Evolutionary conservation across 2,113 vertebrate genomes (phyloP), one percentile per base, ranked within the genome.

Genomic region (Chaenocephalus aceratus): DNA sequence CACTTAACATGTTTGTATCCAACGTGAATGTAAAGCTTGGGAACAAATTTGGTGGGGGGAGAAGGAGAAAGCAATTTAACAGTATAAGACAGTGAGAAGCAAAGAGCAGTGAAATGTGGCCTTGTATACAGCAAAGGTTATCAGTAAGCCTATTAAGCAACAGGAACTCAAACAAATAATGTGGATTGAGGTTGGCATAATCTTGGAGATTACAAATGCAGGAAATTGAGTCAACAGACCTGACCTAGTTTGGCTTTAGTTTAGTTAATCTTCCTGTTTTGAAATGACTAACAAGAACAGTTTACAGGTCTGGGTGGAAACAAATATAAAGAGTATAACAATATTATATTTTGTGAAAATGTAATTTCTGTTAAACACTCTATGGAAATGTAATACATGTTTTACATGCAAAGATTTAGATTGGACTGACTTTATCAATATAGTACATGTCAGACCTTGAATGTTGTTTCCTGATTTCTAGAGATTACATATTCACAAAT

Each of bases 191-290:
- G 56, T 48, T 83, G 82, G 71, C 36, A 85, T 77, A 85, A 86
- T 84, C 64, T 85, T 36, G 2, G 15, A 80, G 46, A 86, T 86
- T 84, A 78, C 65, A 91, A 83, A 80, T 80, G 54, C 72, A 86
- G 80, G 78, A 84, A 84, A 82, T 10, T 58, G 53, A 86, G 79
- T 70, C 78, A 87, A 86, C 72, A 77, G 45, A 77, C 57, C 12
- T 84, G 79, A 83, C 82, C 83, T 80, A 75, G 62, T 79, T 86
- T 75, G 52, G 10, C 41, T 30, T 41, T 3, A 34, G 26, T 60
- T 80, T 15, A 65, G 54, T 61, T 69, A 49, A 70, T 59, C 7
- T 34, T 34, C 41, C 62, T 30, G 5, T 67, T 51, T 45, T 63
- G 46, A 64, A 65, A 71, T 66, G 18, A 71, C 45, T n/a, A 58